A percentile compares a stretch with the other conserved stretches of the same genome.
Conservation (phyloP, 2,113 vertebrate genomes). For the Terrapene triunguis region DNA sequence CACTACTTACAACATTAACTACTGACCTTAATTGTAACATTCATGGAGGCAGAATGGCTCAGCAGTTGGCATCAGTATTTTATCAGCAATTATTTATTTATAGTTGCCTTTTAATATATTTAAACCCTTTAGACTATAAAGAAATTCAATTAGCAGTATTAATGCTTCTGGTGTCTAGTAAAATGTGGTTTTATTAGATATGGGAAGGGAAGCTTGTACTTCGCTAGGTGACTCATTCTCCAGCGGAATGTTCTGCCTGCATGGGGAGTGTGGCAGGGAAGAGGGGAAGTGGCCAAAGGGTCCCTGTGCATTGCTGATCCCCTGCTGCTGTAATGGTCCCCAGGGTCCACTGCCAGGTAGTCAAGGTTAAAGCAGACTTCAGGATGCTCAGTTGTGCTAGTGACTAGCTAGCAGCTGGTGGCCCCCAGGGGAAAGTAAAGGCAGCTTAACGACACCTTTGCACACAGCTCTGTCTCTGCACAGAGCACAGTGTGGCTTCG, state of each 20-base stretch:
- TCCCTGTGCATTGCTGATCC: not conserved
- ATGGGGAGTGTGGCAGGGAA: not conserved
- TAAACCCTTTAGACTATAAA: slow-evolving; percentile 25
- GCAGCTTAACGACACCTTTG: too few species aligned
- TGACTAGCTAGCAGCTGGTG: not conserved
- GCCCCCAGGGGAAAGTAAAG: not conserved
- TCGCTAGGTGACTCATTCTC: not conserved
- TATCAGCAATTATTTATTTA: slow-evolving; percentile 68
- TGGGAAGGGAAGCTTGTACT: not conserved
- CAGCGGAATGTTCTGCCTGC: not conserved
- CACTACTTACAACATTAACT: slow-evolving; percentile 50
- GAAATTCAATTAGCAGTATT: slow-evolving; percentile 53
- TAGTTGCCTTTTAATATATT: slow-evolving; percentile 38
- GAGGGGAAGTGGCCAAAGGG: not conserved
- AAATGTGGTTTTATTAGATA: not conserved
- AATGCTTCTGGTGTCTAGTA: slow-evolving; percentile 22
- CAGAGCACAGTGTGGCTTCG: not conserved
- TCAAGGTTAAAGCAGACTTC: not conserved
- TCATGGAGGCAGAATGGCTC: slow-evolving; percentile 54
- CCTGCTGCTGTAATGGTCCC: not conserved
- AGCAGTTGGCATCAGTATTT: slow-evolving; percentile 51
- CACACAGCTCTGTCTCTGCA: not conserved
- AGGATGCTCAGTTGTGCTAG: not conserved
- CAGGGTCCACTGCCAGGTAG: too few species aligned
- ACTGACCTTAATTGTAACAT: slow-evolving; percentile 52